Conservation (phyloP, 2,113 vertebrate species). For the Mesembrinibis cayennensis region DNA sequence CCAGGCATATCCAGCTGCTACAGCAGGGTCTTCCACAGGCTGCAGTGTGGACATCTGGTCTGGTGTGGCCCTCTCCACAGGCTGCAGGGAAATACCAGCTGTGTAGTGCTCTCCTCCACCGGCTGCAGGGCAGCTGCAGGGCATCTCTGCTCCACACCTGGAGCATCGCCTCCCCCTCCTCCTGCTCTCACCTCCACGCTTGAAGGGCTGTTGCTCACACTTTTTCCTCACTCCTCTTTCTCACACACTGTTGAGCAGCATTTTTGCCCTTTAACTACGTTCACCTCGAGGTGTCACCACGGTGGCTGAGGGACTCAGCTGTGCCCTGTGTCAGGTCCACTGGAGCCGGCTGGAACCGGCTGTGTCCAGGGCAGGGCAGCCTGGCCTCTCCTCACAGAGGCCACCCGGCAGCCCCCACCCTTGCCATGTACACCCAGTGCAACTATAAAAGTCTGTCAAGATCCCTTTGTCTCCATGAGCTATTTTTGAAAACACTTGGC, state of each 20-base stretch:
- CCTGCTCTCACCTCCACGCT: rapidly evolving
- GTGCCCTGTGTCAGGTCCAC: rapidly evolving
- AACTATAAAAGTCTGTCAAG: not conserved
- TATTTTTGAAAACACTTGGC: not conserved
- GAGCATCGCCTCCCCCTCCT: too few relatives aligned
- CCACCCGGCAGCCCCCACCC: rapidly evolving
- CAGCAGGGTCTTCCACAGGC: rapidly evolving
- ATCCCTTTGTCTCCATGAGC: not conserved
- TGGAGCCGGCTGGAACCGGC: not conserved
- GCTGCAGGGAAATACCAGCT: not conserved
- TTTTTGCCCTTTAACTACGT: not conserved
- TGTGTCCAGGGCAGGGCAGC: rapidly evolving
- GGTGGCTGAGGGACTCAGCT: not conserved
- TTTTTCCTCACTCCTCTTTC: not conserved
- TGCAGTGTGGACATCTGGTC: too few relatives aligned
- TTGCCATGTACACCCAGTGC: rapidly evolving
- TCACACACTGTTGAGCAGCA: not conserved
- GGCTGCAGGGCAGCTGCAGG: rapidly evolving
- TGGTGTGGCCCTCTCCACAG: not conserved
- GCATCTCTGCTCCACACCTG: rapidly evolving
- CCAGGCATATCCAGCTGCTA: not conserved
- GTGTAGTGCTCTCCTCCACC: not conserved
- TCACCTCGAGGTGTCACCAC: too few relatives aligned
- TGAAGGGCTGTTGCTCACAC: not conserved
- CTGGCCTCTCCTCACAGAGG: not conserved